A percentile compares a stretch with the other conserved stretches of the same genome.
Conservation (phyloP, 30 jellyfish, hydroid and myxozoan genomes). For the Calvadosia cruxmelitensis region DNA sequence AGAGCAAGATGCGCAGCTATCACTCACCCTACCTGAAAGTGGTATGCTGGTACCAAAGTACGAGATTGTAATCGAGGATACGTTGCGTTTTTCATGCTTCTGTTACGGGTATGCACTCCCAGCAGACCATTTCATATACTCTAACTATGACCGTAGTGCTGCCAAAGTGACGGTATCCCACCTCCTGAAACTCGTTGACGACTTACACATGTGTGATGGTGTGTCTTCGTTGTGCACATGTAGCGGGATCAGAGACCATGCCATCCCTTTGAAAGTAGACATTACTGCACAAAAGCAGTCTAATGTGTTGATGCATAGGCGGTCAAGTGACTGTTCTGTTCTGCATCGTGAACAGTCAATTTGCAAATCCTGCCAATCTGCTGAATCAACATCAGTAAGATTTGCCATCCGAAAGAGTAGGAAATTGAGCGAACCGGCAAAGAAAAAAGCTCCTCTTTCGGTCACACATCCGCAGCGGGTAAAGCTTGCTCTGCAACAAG, state of each 20-base stretch:
- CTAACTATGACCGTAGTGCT: neutral
- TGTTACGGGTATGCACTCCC: constrained; percentile 6
- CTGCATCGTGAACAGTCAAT: no score
- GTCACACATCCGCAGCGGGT: neutral
- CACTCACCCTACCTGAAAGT: neutral
- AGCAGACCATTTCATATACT: neutral
- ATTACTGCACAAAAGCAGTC: constrained; percentile 8
- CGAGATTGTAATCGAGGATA: constrained; percentile 2
- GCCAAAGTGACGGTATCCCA: neutral
- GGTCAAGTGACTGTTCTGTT: constrained; percentile 17
- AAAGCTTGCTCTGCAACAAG: neutral
- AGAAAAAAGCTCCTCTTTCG: constrained; percentile 1
- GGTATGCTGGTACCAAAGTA: neutral
- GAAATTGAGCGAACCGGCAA: neutral
- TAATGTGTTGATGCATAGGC: constrained; percentile 6
- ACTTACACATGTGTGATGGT: constrained; percentile 5
- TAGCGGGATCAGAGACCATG: neutral
- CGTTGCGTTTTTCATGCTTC: neutral
- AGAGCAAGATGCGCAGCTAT: neutral
- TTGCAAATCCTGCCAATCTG: constrained; percentile 1
- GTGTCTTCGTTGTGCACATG: no score
- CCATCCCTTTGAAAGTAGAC: constrained; percentile 7
- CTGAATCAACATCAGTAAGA: neutral
- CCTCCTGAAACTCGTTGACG: neutral
- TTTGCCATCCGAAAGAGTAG: neutral